Conservation (phyloP, 2,888 invertebrate genomes). For the Spicauda simplicius region DNA sequence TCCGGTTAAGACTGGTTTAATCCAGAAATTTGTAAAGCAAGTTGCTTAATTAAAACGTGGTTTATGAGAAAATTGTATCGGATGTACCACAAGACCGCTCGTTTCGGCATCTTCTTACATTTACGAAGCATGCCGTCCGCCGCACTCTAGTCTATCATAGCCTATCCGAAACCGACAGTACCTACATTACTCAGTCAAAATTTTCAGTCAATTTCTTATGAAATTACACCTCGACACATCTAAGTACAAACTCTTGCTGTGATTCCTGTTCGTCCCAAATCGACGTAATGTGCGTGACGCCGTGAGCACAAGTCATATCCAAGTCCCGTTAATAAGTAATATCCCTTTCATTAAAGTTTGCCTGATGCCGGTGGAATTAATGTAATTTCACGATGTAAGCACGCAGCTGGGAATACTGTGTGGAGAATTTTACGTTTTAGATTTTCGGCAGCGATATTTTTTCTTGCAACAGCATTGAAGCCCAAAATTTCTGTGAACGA, state of each 20-base stretch:
- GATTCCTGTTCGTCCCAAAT: conserved; percentile 57
- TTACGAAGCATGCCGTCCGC: conserved; percentile 78
- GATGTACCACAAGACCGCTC: conserved; percentile 52
- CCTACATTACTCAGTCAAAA: conserved; percentile 83
- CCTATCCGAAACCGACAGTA: conserved; percentile 78
- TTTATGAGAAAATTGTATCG: conserved; percentile 18
- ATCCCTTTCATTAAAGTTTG: not conserved
- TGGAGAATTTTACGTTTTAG: conserved; percentile 56
- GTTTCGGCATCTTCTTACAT: conserved; percentile 58
- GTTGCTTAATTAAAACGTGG: conserved; percentile 19
- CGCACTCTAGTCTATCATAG: conserved; percentile 78
- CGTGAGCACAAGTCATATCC: conserved; percentile 17
- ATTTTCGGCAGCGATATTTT: conserved; percentile 53
- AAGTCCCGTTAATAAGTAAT: conserved; percentile 34
- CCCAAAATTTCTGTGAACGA: conserved; percentile 60
- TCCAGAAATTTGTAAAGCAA: conserved; percentile 36
- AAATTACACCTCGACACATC: conserved; percentile 75
- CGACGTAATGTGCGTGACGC: conserved; percentile 33
- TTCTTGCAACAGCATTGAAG: conserved; percentile 53
- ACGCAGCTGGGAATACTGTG: conserved; percentile 52
- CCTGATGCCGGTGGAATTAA: conserved; percentile 29
- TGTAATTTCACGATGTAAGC: conserved; percentile 58
- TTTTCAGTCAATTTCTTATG: conserved; percentile 82
- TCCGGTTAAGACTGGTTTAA: conserved; percentile 47
- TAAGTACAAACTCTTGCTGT: conserved; percentile 71